Evolutionary conservation across 2,113 vertebrate species (phyloP), one percentile per base, ranked within the genome.

Genomic region (Lipophrys pholis): DNA sequence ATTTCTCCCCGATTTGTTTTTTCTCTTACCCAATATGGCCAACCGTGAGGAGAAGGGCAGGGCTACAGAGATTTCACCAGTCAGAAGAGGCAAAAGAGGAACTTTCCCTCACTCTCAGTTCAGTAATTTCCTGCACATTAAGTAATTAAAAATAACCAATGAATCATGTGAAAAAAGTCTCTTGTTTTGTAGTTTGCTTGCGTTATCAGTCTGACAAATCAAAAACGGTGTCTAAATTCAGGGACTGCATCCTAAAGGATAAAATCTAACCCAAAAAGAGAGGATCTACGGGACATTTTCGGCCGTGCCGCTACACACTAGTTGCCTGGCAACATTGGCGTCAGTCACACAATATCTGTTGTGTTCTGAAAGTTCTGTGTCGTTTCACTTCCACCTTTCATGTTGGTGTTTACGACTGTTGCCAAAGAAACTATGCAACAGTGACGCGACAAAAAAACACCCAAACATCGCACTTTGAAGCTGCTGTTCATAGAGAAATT

Each of bases 321-420:
- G 21, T 30, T 30, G 21, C 21, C 21, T 30, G 21, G 21, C 21
- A 4, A 7, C 35, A 43, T 11, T 16, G 3, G 10, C n/a, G 14
- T 51, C 49, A 65, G 9, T 68, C 46, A 75, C 43, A 66, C 1
- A 3, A 9, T 74, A n/a, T n/a, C 21, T 2, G 21, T 2, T 30
- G 21, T 30, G 70, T 58, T 64, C 48, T 17, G 2, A 40, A 71
- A 65, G 48, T 0, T 5, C 9, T 16, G 15, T 36, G 21, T 30
- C 21, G 21, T 30, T 54, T 69, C 49, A 6, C 72, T 89, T 90
- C 90, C 83, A 82, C 58, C 85, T 89, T 74, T 58, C 15, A 67
- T 14, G 15, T 54, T 17, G 50, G 56, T 83, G 70, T 88, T 83
- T 69, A 16, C 16, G 5, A 8, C 15, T 6, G 51, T 83, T 9